Conservation (phyloP, 2,888 invertebrate species). For the Sericinus montela region DNA sequence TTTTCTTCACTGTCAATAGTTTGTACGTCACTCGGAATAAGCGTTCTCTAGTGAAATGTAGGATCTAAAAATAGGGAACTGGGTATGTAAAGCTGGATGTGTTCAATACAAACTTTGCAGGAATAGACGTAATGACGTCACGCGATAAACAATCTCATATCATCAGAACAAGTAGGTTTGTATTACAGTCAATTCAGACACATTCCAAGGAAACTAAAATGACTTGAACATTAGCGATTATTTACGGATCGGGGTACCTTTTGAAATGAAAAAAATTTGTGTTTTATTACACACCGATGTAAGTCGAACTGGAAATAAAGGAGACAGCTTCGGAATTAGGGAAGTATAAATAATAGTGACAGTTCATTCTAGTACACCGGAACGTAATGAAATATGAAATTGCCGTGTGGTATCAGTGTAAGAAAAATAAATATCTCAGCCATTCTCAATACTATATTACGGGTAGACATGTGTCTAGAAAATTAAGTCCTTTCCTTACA, state of each 20-base stretch:
- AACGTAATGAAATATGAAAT: no score
- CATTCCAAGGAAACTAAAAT: conserved; percentile 9
- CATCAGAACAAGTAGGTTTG: conserved; percentile 8
- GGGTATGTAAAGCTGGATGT: conserved; percentile 14
- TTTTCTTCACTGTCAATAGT: conserved; percentile 9
- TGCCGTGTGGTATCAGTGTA: no score
- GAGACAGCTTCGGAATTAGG: no score
- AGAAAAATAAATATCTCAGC: no score
- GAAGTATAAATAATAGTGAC: no score
- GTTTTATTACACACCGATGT: no score
- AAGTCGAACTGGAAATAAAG: no score
- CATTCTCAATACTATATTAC: no score
- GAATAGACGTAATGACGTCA: conserved; percentile 17
- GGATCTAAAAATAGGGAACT: conserved; percentile 15
- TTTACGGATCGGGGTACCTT: conserved; percentile 11
- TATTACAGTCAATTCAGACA: conserved; percentile 9
- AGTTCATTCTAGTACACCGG: no score
- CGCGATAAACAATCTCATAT: conserved; percentile 12
- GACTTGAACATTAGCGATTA: conserved; percentile 13
- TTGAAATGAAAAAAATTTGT: no score
- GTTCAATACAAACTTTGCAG: conserved; percentile 17
- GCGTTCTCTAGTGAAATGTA: conserved; percentile 10
- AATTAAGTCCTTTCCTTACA: no score
- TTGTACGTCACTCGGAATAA: conserved; percentile 7
- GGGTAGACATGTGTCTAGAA: no score